Evolutionary conservation across 2,797 vertebrate species (phyloP).

Genomic region (Ctenopoma multispine): DNA sequence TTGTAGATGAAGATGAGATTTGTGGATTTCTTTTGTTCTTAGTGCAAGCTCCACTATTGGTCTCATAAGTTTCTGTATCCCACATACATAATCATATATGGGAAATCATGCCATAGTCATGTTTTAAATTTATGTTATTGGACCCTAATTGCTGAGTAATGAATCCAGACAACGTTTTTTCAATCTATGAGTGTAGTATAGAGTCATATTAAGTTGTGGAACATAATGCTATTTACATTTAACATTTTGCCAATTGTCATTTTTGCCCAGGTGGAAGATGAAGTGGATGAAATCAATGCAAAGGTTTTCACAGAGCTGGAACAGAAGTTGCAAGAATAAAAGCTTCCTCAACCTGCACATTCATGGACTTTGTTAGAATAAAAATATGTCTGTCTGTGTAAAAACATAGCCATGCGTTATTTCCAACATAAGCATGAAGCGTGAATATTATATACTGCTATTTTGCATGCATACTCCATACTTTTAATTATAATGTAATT

Average conservation of each 20-base stretch:
- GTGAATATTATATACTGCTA: slow-evolving; percentile 8
- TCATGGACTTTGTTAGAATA: neutral
- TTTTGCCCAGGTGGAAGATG: slow-evolving; percentile 83
- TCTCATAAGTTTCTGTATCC: neutral
- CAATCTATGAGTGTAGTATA: neutral
- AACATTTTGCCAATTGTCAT: slow-evolving; percentile 9
- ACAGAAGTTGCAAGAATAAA: slow-evolving; percentile 80
- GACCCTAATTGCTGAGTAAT: neutral
- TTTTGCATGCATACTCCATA: slow-evolving; percentile 37
- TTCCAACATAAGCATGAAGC: slow-evolving; percentile 11
- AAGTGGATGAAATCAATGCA: slow-evolving; percentile 85
- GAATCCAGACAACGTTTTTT: neutral
- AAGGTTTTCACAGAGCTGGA: slow-evolving; percentile 86
- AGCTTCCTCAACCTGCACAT: neutral
- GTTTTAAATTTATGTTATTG: neutral
- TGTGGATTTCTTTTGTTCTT: neutral
- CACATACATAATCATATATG: neutral
- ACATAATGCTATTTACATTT: neutral
- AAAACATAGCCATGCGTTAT: slow-evolving; percentile 10
- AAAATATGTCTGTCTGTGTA: slow-evolving; percentile 16
- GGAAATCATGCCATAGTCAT: neutral
- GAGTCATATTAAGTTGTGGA: neutral
- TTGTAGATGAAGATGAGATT: neutral
- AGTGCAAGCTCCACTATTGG: neutral
- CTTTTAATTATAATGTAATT: slow-evolving; percentile 30